Evolutionary conservation across 2,797 vertebrate species (phyloP).

Genomic region (Micrastur ruficollis): DNA sequence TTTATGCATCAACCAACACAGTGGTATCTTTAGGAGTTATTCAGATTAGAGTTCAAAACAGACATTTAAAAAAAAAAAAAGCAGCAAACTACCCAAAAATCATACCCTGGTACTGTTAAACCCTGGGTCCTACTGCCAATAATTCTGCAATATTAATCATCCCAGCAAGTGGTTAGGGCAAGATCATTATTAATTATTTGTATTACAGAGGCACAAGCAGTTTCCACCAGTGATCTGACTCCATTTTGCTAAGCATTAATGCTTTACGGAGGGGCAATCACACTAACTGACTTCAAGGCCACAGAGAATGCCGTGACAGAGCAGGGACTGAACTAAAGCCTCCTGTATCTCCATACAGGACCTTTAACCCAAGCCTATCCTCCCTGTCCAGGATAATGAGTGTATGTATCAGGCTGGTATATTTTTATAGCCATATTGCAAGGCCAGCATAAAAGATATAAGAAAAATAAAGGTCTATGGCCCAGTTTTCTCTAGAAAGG

Average conservation of each 20-base stretch:
- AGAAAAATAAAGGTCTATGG: not conserved
- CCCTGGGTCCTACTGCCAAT: not conserved
- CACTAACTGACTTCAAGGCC: not conserved
- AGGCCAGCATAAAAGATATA: not conserved
- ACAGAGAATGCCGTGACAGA: not conserved
- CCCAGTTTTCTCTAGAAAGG: not conserved
- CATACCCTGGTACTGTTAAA: not conserved
- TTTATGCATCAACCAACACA: not conserved
- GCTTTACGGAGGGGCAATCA: not conserved
- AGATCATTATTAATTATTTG: not conserved
- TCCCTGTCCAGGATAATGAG: not conserved
- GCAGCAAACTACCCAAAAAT: not conserved
- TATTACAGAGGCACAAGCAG: not conserved
- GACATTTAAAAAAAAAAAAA: not conserved
- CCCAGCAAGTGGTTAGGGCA: not conserved
- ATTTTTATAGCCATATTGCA: not conserved
- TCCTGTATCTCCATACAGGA: not conserved
- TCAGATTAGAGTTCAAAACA: not conserved
- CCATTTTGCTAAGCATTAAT: not conserved
- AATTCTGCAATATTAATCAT: not conserved
- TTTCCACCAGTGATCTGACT: not conserved
- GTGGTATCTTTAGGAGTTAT: not conserved
- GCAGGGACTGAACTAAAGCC: not conserved
- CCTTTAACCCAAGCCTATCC: not conserved
- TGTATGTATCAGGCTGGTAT: rapidly evolving